phyloP scores from a whole-genome alignment of 2,797 vertebrate genomes.

The Garrulus glandarius region DNA sequence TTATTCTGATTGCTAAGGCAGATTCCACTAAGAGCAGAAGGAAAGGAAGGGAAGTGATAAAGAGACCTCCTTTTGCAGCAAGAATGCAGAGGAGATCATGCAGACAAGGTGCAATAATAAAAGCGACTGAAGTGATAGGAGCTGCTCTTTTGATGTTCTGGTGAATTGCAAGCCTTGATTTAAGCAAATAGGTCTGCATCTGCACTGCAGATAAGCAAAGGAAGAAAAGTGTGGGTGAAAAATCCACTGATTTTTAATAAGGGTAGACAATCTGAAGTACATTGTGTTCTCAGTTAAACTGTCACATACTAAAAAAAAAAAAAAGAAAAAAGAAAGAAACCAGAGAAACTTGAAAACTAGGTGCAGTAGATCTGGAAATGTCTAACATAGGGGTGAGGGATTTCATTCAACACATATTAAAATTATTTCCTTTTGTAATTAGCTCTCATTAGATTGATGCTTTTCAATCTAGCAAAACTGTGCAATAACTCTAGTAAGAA shows the following conservation, averaged over 20 bases:
- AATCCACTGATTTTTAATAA: conserved; percentile 7
- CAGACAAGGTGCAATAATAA: conserved; percentile 6
- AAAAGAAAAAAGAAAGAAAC: neutral
- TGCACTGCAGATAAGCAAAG: neutral
- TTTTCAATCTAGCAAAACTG: neutral
- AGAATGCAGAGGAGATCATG: neutral
- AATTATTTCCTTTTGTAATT: neutral
- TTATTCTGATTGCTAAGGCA: conserved; percentile 38
- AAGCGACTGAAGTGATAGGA: neutral
- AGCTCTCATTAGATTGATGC: neutral
- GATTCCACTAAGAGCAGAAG: conserved; percentile 6
- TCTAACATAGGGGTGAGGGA: neutral
- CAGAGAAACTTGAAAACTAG: neutral
- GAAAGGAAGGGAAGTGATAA: neutral
- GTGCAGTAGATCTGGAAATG: neutral
- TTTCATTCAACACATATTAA: neutral
- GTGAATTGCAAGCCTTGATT: conserved; percentile 14
- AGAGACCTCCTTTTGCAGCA: neutral
- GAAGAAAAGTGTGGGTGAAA: neutral
- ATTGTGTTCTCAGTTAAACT: neutral
- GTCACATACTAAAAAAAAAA: neutral
- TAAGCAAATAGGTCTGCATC: conserved; percentile 12
- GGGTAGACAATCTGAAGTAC: neutral
- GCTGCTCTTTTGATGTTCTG: conserved; percentile 20
- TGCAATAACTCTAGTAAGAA: neutral